These are phyloP conservation scores for Tauraco hartlaubi DNA, from an alignment of 2,797 vertebrate species.

Conservation along the genomic window DNA sequence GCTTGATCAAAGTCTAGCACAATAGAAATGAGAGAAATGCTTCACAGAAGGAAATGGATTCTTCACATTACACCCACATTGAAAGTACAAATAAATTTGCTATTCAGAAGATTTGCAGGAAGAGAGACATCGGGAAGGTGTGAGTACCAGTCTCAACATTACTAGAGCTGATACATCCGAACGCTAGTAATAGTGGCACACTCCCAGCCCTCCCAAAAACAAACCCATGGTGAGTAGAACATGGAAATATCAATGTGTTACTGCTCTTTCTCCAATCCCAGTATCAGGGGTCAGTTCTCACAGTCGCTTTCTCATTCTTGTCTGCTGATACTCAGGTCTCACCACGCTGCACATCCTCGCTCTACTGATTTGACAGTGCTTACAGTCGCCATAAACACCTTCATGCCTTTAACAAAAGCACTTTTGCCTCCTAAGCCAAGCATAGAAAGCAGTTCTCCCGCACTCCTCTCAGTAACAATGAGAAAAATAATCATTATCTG, in stretches of 20 bases:
- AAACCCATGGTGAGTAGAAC: accelerated
- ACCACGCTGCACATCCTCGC: neutral
- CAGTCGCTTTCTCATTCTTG: neutral
- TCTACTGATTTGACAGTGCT: neutral
- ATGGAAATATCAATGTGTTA: neutral
- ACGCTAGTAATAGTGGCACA: neutral
- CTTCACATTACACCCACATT: neutral
- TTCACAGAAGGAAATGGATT: neutral
- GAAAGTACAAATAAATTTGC: neutral
- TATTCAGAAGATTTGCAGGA: neutral
- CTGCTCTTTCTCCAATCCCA: neutral
- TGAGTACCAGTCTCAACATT: neutral
- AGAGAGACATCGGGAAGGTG: neutral
- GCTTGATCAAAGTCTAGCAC: neutral
- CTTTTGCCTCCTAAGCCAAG: neutral
- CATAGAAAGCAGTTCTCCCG: neutral
- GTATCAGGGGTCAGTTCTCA: neutral
- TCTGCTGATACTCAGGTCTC: neutral
- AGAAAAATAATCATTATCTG: neutral
- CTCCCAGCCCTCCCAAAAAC: neutral
- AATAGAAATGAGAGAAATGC: accelerated
- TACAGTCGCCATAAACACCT: neutral
- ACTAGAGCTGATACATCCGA: neutral
- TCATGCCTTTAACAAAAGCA: neutral
- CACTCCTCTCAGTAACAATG: neutral